A percentile compares a stretch with the other conserved stretches of the same genome.
These are phyloP conservation scores for Parapristionchus giblindavisi DNA, from an alignment of 2,888 invertebrate species.

Conservation along the genomic window DNA sequence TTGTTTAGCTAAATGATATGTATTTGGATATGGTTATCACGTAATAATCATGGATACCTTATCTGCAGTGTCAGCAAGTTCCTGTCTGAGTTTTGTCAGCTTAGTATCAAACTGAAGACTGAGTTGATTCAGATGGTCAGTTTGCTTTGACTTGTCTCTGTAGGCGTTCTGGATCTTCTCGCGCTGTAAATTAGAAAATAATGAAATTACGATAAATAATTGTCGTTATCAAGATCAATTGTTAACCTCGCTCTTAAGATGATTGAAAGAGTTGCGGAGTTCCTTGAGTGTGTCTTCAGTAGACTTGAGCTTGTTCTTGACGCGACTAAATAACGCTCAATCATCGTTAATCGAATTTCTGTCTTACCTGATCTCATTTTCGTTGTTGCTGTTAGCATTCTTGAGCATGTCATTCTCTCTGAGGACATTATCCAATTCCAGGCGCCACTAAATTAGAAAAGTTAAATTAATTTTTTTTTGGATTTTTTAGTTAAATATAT, in stretches of 20 bases:
- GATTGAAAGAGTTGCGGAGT: conserved; percentile 54
- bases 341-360: conserved; percentile 54
- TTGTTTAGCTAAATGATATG: conserved; percentile 53
- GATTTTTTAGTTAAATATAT: not conserved
- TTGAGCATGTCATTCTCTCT: conserved; percentile 62
- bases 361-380: conserved; percentile 56
- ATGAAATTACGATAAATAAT: not conserved
- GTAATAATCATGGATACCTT: conserved; percentile 46
- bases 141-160: conserved; percentile 66
- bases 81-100: conserved; percentile 60
- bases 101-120: conserved; percentile 62
- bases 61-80: conserved; percentile 63
- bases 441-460: conserved; percentile 43
- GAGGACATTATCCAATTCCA: conserved; percentile 53
- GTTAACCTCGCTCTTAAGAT: conserved; percentile 58
- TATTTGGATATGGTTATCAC: not conserved
- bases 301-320: conserved; percentile 58
- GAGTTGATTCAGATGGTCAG: conserved; percentile 64
- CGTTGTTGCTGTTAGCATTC: conserved; percentile 57
- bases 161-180: conserved; percentile 60
- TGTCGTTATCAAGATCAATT: not conserved
- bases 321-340: conserved; percentile 48
- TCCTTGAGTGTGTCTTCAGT: conserved; percentile 62
- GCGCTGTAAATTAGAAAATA: conserved; percentile 4
- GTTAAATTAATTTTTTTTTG: not conserved